Base-by-base conservation (phyloP, 2,888 invertebrate genomes). In the Rotaria socialis region DNA sequence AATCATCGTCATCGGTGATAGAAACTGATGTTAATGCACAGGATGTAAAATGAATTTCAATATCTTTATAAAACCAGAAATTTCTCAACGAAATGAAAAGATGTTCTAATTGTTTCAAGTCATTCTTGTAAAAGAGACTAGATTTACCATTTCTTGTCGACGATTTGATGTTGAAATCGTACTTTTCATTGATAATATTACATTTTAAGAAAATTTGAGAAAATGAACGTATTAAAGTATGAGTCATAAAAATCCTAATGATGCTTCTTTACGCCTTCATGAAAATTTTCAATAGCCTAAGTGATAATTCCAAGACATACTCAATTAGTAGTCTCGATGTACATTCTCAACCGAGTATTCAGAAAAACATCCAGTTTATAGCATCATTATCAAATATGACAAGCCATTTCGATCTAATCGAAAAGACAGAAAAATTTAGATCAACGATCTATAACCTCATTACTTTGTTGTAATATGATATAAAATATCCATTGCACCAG, bases 381-480 rank as follows among this genome's bases (percentile, higher is more conserved):
- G 43, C 80, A 80, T 80, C 80, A 47, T 80, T 80, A 14, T 80
- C 80, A 16, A 80, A 80, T 24, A 80, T 80, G 16, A 80, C 8
- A 43, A 43, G 47, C 80, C 80, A 80, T 80, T 47, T 47, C 4
- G 43, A 43, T 80, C 80, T 80, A 80, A 16, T 43, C 5, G 7
- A 80, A 47, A 80, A 52, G 11, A n/a, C n/a, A 52, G 14, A 52
- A 16, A 52, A 3, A 52, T 1, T 8, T 52, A 3, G 14, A 52
- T 16, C 3, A 16, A 16, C 52, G 11, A 52, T 4, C 1, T 52
- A 11, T 3, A 50, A 50, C 2, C 16, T 14, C 52, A 52, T 24
- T 80, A 80, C 80, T 80, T 80, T 24, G 43, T 11, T 47, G 80
- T 80, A 10, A 80, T 80, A 47, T 80, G 80, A n/a, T 80, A 47